These are phyloP conservation scores for Potamarius usumacintae DNA, from an alignment of 2,113 vertebrate species.

Conservation along the genomic window DNA sequence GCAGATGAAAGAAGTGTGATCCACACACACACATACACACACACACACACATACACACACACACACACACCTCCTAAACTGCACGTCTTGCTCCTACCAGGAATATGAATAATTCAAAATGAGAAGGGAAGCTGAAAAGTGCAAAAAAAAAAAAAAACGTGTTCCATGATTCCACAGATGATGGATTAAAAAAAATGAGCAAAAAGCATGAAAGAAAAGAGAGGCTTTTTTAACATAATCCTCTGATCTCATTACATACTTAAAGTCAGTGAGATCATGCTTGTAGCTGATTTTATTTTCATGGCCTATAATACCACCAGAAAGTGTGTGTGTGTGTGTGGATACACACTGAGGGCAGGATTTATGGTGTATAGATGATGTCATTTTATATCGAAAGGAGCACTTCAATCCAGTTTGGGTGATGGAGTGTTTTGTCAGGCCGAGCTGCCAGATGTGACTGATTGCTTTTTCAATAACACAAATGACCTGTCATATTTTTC, in stretches of 20 bases:
- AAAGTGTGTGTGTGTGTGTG: neutral
- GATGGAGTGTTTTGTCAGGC: constrained; percentile 1
- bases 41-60: constrained; percentile 11
- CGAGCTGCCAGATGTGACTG: constrained; percentile 18
- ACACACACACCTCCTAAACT: constrained; percentile 31
- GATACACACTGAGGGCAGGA: neutral
- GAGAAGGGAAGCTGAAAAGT: constrained; percentile 34
- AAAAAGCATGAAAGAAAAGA: neutral
- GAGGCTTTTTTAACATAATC: constrained; percentile 33
- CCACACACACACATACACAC: neutral
- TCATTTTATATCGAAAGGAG: constrained; percentile 24
- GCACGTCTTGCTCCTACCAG: constrained; percentile 34
- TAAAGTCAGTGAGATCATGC: constrained; percentile 46
- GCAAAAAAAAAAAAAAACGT: neutral
- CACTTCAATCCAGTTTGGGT: constrained; percentile 4
- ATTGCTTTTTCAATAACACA: constrained; percentile 27
- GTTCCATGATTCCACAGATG: neutral
- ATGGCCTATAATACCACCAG: constrained; percentile 23
- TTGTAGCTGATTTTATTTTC: constrained; percentile 45
- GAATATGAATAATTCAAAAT: constrained; percentile 52
- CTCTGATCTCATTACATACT: constrained; percentile 52
- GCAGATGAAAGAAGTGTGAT: constrained; percentile 45
- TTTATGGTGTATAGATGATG: neutral
- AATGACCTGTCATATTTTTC: constrained; percentile 3
- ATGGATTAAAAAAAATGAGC: neutral